A percentile compares a stretch with the other conserved stretches of the same genome.
These are phyloP conservation scores for Scolopax rusticola DNA, from an alignment of 2,797 vertebrate genomes.

Conservation along the genomic window DNA sequence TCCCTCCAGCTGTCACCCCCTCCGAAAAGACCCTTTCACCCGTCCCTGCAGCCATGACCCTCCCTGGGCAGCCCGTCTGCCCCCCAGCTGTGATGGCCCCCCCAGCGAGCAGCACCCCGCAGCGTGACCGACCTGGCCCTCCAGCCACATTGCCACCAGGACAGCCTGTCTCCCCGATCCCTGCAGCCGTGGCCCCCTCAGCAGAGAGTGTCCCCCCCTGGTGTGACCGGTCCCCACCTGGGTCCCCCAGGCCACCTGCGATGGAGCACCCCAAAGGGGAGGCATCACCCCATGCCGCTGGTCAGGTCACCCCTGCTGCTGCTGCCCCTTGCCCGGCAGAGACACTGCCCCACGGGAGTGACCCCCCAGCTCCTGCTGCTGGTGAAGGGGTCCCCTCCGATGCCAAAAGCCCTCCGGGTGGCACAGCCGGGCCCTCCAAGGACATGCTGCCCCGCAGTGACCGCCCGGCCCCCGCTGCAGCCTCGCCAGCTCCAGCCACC, in stretches of 20 bases:
- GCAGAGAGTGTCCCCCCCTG: background rate
- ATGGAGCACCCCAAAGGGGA: background rate
- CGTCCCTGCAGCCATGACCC: background rate
- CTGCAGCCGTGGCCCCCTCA: background rate
- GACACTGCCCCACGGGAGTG: background rate
- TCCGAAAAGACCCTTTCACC: background rate
- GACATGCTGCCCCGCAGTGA: background rate
- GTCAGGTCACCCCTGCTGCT: background rate
- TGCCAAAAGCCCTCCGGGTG: slow-evolving; percentile 29
- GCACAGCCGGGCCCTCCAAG: background rate
- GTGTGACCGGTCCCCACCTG: fast-evolving
- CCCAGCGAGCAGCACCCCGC: background rate
- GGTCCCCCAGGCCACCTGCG: background rate
- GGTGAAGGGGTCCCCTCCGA: background rate
- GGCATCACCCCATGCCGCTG: fast-evolving
- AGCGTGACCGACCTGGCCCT: background rate
- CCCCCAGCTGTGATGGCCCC: fast-evolving
- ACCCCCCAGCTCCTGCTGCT: background rate
- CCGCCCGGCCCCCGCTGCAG: background rate
- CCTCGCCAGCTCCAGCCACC: background rate
- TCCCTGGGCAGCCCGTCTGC: background rate
- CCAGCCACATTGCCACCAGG: fast-evolving
- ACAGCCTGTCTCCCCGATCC: background rate
- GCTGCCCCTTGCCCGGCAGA: background rate
- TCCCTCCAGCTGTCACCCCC: background rate